These are phyloP conservation scores for Saimiri boliviensis DNA, from an alignment of 2,113 vertebrate genomes.

Conservation along the genomic window DNA sequence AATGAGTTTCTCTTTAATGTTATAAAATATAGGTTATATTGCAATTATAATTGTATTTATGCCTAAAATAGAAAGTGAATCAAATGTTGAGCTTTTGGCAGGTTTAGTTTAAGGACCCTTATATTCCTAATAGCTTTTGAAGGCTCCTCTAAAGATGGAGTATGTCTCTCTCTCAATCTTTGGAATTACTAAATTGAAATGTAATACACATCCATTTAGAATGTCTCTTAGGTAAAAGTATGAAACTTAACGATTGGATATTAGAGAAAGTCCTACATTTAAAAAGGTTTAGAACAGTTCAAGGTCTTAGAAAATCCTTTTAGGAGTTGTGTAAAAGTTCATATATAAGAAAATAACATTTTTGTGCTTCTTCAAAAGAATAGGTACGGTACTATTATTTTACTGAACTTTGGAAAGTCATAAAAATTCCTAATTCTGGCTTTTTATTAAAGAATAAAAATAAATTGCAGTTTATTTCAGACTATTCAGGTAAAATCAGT, in stretches of 20 bases:
- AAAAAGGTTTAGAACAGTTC: neutral
- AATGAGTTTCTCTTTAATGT: neutral
- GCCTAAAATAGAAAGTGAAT: neutral
- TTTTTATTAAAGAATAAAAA: neutral
- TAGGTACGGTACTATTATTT: neutral
- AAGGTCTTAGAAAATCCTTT: conserved; percentile 39
- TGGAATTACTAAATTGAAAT: conserved; percentile 25
- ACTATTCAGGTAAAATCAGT: neutral
- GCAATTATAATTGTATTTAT: neutral
- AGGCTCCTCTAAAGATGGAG: neutral
- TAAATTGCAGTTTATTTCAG: neutral
- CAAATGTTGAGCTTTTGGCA: neutral
- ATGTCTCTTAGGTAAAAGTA: neutral
- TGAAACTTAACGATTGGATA: neutral
- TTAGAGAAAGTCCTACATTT: neutral
- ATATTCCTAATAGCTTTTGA: neutral
- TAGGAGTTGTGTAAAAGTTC: neutral
- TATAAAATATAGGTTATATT: neutral
- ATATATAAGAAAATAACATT: conserved; percentile 5
- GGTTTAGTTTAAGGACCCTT: neutral
- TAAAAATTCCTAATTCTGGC: neutral
- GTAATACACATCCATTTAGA: neutral
- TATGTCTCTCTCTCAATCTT: neutral
- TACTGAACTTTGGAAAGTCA: neutral
- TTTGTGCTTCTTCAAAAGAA: conserved; percentile 19